Base-by-base conservation (phyloP, 2,888 invertebrate species). In the Agrochola lychnidis region DNA sequence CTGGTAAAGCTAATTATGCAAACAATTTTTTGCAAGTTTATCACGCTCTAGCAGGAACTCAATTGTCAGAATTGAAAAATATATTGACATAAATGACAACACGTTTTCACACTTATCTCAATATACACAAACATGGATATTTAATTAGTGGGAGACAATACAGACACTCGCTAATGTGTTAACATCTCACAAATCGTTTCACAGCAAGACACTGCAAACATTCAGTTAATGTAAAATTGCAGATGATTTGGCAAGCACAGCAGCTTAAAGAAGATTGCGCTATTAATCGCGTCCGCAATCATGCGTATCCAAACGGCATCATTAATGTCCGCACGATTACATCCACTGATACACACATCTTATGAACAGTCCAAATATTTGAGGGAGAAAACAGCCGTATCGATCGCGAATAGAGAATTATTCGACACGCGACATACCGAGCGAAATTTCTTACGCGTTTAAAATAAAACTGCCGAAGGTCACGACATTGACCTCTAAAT, bases 401-500 rank as follows among this genome's bases (percentile, higher is more conserved):
- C 70, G 74, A 76, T 78, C 25, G 59, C 22, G 25, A 62, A 82
- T 56, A 61, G 42, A 53, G 57, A 70, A 66, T 73, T 76, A 71
- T 71, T 81, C 51, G 72, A 68, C 82, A 86, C 68, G 75, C 83
- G 72, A 81, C 77, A 75, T 79, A 73, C 76, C 75, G 66, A 72
- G 75, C 70, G 75, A 85, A 82, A 87, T 83, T 86, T 71, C 78
- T 83, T 84, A 87, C 76, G 72, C 79, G 78, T 79, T 79, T 81
- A 63, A 84, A 83, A 86, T 85, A 84, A 89, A 88, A 89, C 83
- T 76, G 82, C 63, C 77, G 89, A 90, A 91, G 93, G 92, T 90
- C 91, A 86, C 88, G 90, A 87, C 90, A 90, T 91, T 93, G 92
- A 91, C 88, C 91, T 90, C 89, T 78, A 82, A 87, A 83, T 83